Conservation (phyloP, 2,113 vertebrate genomes). For the Engraulis encrasicolus region DNA sequence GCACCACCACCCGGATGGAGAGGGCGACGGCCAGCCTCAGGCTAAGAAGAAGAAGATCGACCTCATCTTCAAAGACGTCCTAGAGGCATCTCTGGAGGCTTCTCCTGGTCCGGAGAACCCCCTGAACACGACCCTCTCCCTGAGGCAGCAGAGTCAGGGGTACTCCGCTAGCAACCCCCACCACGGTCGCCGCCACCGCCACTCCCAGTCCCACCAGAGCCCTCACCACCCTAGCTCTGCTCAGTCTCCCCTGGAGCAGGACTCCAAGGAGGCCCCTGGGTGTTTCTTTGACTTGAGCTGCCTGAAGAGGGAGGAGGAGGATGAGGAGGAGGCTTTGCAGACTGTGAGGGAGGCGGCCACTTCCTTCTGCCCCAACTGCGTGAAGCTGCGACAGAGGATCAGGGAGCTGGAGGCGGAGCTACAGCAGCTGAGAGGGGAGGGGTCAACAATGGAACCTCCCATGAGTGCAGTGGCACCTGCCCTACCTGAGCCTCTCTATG, state of each 20-base stretch:
- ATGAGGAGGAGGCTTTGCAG: too few species aligned
- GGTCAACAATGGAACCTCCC: constrained; percentile 65
- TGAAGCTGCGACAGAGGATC: constrained; percentile 90
- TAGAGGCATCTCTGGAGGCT: constrained; percentile 87
- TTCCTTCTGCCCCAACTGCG: constrained; percentile 94
- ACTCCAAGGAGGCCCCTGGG: too few species aligned
- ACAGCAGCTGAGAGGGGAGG: constrained; percentile 83
- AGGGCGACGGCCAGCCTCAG: constrained; percentile 81
- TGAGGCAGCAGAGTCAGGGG: constrained; percentile 68
- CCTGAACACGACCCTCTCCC: constrained; percentile 70
- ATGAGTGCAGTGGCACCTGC: constrained; percentile 60
- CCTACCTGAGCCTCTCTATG: constrained; percentile 83
- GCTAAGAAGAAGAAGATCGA: constrained; percentile 95
- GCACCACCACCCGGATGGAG: constrained; percentile 79
- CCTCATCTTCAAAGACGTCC: constrained; percentile 91
- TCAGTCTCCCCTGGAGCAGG: constrained; percentile 49
- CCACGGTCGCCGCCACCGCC: constrained; percentile 67
- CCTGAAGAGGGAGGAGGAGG: constrained; percentile 82
- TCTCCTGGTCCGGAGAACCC: constrained; percentile 73
- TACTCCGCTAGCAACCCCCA: too few species aligned
- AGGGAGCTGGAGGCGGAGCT: constrained; percentile 91
- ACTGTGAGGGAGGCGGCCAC: constrained; percentile 85
- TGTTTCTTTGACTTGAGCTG: constrained; percentile 32
- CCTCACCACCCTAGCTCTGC: constrained; percentile 61
- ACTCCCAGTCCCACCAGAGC: constrained; percentile 55